Evolutionary conservation across 2,888 invertebrate genomes (phyloP), one percentile per base, ranked within the genome.

Genomic region (Lasioglossum figueresi): DNA sequence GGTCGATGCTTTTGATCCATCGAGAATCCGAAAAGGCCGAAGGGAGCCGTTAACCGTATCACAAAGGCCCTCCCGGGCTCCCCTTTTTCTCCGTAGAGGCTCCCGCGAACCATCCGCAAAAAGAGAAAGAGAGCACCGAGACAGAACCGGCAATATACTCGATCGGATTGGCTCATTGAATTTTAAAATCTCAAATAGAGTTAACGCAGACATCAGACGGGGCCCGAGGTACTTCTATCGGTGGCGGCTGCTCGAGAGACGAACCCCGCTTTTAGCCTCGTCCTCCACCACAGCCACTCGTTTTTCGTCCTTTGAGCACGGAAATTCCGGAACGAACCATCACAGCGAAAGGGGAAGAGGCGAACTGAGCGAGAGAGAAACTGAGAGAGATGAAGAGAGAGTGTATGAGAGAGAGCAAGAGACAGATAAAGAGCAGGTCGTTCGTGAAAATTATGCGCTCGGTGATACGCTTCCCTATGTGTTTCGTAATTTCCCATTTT

Each of bases 111-210:
- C 82, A 76, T 76, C 79, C 82, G 79, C 80, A 79, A 71, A 87
- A 80, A 84, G 83, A 84, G 72, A 78, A 82, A 70, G 59, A 73
- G 56, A 56, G 74, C 63, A 52, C 76, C 68, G 56, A 76, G 80
- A 23, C 68, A 59, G 78, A 66, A 56, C 40, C 63, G 72, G 63
- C 81, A 84, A 84, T 89, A 88, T 80, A 85, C 80, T 85, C 89
- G 89, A 90, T 90, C 89, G 88, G 89, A 91, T 91, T 88, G 91
- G 88, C 88, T 91, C 91, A 89, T 92, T 92, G 91, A 91, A 91
- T 90, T 92, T 92, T 87, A 88, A 92, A 91, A 91, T 91, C 82
- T 86, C 89, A 88, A 89, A 89, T 87, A 87, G 90, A 87, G 89
- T 92, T 88, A 89, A 87, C 87, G 85, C 84, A 88, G 89, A 90